Evolutionary conservation across 2,888 invertebrate genomes (phyloP).

Genomic region (Epicampocera succincta): DNA sequence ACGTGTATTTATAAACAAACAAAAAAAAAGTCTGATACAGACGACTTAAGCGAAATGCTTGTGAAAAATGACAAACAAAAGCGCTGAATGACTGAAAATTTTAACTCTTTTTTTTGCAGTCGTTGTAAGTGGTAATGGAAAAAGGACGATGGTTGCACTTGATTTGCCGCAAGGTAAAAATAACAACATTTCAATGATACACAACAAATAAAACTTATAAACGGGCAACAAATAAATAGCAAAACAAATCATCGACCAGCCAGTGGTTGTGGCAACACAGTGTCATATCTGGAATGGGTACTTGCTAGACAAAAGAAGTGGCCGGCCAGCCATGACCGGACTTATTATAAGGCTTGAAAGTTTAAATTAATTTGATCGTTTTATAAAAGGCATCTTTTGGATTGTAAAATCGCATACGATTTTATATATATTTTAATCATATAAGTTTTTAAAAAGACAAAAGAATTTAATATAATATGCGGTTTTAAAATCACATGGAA

Average conservation of each 20-base stretch:
- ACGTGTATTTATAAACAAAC: conserved; percentile 30
- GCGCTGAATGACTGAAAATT: conserved; percentile 28
- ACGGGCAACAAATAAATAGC: conserved; percentile 4
- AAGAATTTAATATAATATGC: no score
- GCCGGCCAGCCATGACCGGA: no score
- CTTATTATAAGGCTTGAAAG: no score
- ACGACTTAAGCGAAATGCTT: conserved; percentile 45
- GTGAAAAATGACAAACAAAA: conserved; percentile 57
- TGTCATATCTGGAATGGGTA: background rate
- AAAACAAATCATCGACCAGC: conserved; percentile 16
- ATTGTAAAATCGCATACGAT: no score
- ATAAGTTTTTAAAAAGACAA: no score
- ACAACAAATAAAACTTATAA: conserved; percentile 37
- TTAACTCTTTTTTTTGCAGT: conserved; percentile 12
- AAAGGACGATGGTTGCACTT: conserved; percentile 25
- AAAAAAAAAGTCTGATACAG: no score
- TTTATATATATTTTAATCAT: no score
- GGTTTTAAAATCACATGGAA: no score
- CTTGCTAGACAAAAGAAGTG: no score
- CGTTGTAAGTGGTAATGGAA: background rate
- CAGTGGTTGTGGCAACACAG: background rate
- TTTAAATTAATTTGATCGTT: no score
- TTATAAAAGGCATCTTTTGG: no score
- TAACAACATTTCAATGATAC: conserved; percentile 55
- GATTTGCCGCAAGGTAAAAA: conserved; percentile 59